phyloP scores from a whole-genome alignment of 2,797 vertebrate species.

The Schizothorax lantsangensis region DNA sequence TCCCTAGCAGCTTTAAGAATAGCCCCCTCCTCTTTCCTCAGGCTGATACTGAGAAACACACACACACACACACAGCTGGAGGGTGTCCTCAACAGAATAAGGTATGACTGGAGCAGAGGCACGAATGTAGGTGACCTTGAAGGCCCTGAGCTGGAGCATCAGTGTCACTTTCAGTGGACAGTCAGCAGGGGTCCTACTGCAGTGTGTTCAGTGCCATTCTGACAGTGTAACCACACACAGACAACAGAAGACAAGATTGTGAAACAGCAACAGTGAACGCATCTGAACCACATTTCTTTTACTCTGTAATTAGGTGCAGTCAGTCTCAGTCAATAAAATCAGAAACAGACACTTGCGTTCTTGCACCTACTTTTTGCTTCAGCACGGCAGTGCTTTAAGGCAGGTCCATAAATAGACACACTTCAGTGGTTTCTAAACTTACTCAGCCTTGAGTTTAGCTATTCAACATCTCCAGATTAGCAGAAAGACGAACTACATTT shows the following conservation, averaged over 20 bases:
- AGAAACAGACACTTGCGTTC: neutral
- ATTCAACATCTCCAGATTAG: constrained; percentile 1
- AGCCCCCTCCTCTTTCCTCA: neutral
- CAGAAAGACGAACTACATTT: neutral
- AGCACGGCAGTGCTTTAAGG: constrained; percentile 21
- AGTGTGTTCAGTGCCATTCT: neutral
- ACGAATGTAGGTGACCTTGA: constrained; percentile 38
- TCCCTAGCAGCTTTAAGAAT: constrained; percentile 15
- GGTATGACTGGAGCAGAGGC: neutral
- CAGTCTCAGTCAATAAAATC: constrained; percentile 22
- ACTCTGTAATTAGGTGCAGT: constrained; percentile 31
- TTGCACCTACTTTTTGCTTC: constrained; percentile 27
- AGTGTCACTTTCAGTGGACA: constrained; percentile 21
- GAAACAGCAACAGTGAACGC: neutral
- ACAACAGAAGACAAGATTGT: neutral
- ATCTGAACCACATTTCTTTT: neutral
- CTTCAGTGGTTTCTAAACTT: constrained; percentile 37
- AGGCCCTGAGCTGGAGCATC: constrained; percentile 13
- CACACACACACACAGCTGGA: constrained; percentile 5
- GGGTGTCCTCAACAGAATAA: constrained; percentile 5
- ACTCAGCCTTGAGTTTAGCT: constrained; percentile 24
- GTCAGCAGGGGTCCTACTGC: constrained; percentile 21
- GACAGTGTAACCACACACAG: neutral
- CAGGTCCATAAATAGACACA: constrained; percentile 49
- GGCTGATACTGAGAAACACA: neutral